These are phyloP conservation scores for Platycheirus rosarum DNA, from an alignment of 2,888 invertebrate genomes.

Conservation along the genomic window DNA sequence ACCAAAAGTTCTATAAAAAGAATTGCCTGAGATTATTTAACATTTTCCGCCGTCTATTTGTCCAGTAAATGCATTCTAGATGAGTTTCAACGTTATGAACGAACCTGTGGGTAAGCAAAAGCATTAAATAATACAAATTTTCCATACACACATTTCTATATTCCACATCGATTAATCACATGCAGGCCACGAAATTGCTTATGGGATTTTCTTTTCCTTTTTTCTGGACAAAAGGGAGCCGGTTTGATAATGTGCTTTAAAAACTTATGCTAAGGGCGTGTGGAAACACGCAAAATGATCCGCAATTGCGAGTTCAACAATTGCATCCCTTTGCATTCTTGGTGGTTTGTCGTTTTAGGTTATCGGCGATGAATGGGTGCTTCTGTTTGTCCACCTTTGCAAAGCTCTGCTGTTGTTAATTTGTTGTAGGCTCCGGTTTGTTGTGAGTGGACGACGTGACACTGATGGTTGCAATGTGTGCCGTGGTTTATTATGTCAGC, in stretches of 20 bases:
- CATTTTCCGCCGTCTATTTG: conserved; percentile 8
- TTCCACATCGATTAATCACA: conserved; percentile 28
- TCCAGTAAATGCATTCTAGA: conserved; percentile 34
- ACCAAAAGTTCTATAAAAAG: not conserved
- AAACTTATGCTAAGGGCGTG: conserved; percentile 5
- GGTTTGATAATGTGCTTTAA: conserved; percentile 22
- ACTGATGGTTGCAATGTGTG: conserved; percentile 30
- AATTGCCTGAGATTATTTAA: not conserved
- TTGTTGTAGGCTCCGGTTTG: not conserved
- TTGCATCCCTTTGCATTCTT: conserved; percentile 26
- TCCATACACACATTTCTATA: not conserved
- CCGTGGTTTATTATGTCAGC: not conserved
- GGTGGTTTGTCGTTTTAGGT: conserved; percentile 5
- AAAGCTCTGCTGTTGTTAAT: conserved; percentile 9
- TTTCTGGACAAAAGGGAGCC: conserved; percentile 13
- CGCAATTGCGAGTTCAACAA: conserved; percentile 28
- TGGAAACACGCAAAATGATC: conserved; percentile 9
- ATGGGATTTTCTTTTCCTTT: conserved; percentile 7
- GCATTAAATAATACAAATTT: not conserved
- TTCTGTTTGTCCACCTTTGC: not conserved
- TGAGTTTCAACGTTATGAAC: conserved; percentile 26
- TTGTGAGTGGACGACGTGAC: conserved; percentile 15
- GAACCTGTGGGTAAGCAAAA: conserved; percentile 56
- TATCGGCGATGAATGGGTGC: conserved; percentile 23
- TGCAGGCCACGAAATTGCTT: not conserved